Evolutionary conservation across 1,140 invertebrate genomes (phyloP).

Genomic region (Hyphantria cunea): DNA sequence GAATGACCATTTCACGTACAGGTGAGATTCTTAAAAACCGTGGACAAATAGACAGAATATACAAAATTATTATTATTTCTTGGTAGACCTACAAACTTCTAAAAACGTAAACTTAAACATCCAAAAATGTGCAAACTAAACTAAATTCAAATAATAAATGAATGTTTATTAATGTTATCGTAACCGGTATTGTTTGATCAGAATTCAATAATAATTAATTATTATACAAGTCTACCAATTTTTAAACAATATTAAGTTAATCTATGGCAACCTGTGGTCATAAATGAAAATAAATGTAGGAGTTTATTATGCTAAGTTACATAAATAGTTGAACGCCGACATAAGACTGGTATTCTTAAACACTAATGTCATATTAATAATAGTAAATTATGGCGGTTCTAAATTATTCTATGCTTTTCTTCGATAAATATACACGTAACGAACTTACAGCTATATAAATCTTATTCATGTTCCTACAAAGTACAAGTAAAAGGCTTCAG

Average conservation of each 20-base stretch:
- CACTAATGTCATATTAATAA: constrained; percentile 25
- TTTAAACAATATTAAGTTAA: constrained; percentile 18
- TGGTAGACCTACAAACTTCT: too few species aligned
- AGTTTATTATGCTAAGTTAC: constrained; percentile 10
- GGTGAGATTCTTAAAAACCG: too few species aligned
- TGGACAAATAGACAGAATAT: too few species aligned
- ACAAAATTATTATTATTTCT: too few species aligned
- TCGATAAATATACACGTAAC: constrained; percentile 20
- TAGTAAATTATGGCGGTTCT: constrained; percentile 11
- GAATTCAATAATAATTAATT: too few species aligned
- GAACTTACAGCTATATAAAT: constrained; percentile 16
- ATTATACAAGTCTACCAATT: too few species aligned
- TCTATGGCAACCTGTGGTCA: constrained; percentile 4
- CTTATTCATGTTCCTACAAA: constrained; percentile 14
- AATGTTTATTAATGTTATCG: too few species aligned
- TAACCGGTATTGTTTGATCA: neutral
- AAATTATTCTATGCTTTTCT: constrained; percentile 20
- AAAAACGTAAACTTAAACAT: too few species aligned
- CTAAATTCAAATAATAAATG: too few species aligned
- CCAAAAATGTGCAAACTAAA: too few species aligned
- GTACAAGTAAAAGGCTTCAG: neutral
- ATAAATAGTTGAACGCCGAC: constrained; percentile 13
- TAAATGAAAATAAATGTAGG: constrained; percentile 29
- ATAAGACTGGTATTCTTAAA: constrained; percentile 22
- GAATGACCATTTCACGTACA: too few species aligned